Evolutionary conservation across 37 sponge, comb jelly and placozoan species (phyloP), one percentile per base, ranked within the genome.

Genomic region (Cliona cf. orientalis): DNA sequence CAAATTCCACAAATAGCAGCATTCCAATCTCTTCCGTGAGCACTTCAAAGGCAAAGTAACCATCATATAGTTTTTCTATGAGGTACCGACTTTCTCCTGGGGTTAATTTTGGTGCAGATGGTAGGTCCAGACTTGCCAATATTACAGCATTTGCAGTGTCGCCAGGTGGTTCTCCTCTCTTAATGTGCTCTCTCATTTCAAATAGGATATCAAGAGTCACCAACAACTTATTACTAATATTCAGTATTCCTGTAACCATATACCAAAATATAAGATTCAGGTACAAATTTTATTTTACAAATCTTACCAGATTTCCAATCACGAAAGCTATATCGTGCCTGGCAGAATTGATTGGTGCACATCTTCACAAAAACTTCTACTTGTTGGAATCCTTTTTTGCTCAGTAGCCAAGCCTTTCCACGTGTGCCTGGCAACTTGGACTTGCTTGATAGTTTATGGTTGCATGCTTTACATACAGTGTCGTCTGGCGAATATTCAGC

Each of bases 101-200:
- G n/a, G 2, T 28, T 2, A 70, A 11, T 42, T 29, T 42, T 22
- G 31, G 29, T 22, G 31, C 39, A 6, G 31, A 29, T 49, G 53
- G 53, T 49, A 19, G 53, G 9, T 19, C 9, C 53, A 49, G 14
- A 19, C 14, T 14, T 49, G 53, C 14, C 44, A 9, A 42, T n/a
- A 70, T 34, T 19, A 70, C 42, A 19, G 71, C 71, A 39, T 42
- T 2, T 70, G 71, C 71, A 6, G 42, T 29, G 71, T 70, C 42
- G 39, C 71, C 71, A 42, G 71, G 71, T 29, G 71, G 71, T 42
- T 70, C 71, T 42, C 71, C 71, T 41, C 42, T 70, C 7, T 42
- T 31, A 14, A 70, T 31, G 42, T 70, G 71, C 23, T 70, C 29
- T 70, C 71, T 70, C 71, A 70, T 70, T 23, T 70, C 71, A 11